phyloP scores from a whole-genome alignment of 2,888 invertebrate species.

The Fissipunctia ypsillon region DNA sequence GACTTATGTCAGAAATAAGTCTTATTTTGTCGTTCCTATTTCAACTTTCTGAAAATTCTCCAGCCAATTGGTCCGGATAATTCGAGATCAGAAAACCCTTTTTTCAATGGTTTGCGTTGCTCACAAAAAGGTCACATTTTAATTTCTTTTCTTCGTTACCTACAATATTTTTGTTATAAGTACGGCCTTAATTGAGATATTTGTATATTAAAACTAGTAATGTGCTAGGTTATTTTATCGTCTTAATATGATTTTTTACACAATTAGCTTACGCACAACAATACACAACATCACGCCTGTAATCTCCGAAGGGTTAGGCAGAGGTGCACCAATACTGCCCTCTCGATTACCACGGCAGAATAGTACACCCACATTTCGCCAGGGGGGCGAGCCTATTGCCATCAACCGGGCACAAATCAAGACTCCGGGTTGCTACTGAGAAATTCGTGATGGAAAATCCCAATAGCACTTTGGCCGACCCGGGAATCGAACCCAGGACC shows the following conservation, averaged over 20 bases:
- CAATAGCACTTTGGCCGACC: too few species aligned
- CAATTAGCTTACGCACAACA: too few species aligned
- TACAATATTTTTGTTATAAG: not conserved
- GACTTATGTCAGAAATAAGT: conserved; percentile 16
- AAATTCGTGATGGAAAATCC: too few species aligned
- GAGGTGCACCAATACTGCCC: too few species aligned
- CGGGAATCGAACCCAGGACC: too few species aligned
- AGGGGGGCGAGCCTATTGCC: too few species aligned
- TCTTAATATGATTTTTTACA: not conserved
- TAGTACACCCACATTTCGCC: too few species aligned
- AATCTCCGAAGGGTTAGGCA: too few species aligned
- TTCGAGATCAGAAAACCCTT: conserved; percentile 22
- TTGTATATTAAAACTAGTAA: not conserved
- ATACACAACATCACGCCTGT: too few species aligned
- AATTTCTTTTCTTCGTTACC: not conserved
- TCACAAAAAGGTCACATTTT: conserved; percentile 9
- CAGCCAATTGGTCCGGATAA: conserved; percentile 32
- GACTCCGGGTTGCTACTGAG: too few species aligned
- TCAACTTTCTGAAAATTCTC: conserved; percentile 32
- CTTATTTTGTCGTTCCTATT: conserved; percentile 21
- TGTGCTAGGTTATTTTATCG: not conserved
- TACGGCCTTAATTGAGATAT: not conserved
- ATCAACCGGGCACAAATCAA: too few species aligned
- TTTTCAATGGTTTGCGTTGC: conserved; percentile 26
- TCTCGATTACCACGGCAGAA: too few species aligned